A percentile compares a stretch with the other conserved stretches of the same genome.
Evolutionary conservation across 2,888 invertebrate species (phyloP).

Genomic region (Pristionchus fissidentatus): DNA sequence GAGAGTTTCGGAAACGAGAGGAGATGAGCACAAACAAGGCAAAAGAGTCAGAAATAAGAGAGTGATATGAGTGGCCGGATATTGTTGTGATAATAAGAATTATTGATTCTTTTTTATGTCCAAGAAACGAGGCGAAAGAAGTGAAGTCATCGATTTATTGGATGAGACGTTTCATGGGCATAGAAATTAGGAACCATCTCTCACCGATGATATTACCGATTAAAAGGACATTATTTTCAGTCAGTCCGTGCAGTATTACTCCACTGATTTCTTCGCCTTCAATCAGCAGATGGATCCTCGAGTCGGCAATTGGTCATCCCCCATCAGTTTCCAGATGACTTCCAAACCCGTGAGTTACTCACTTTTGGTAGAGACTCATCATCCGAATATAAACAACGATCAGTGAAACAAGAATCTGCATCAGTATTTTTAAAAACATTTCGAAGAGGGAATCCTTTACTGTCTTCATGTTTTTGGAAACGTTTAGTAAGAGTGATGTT

Average conservation of each 20-base stretch:
- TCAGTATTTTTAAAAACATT: not conserved
- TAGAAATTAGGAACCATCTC: not conserved
- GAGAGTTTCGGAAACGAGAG: no score
- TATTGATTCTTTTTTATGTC: no score
- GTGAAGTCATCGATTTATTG: not conserved
- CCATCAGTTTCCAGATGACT: constrained; percentile 57
- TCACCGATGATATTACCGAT: no score
- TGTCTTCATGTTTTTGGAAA: not conserved
- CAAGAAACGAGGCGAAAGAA: no score
- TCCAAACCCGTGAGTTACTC: constrained; percentile 61
- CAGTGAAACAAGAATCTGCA: not conserved
- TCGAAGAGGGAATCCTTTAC: not conserved
- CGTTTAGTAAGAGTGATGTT: no score
- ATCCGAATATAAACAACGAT: not conserved
- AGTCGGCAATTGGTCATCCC: constrained; percentile 63
- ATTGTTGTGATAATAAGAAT: no score
- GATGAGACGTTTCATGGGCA: no score
- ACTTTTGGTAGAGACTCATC: not conserved
- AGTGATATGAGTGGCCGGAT: no score
- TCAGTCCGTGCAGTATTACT: constrained; percentile 64
- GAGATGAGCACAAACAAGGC: no score
- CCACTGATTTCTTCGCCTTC: constrained; percentile 64
- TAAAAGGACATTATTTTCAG: constrained; percentile 52
- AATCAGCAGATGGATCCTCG: constrained; percentile 53
- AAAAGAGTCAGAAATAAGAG: no score